Percentiles rank a stretch among this genome's conserved stretches.
Evolutionary conservation across 2,888 invertebrate genomes (phyloP).

Genomic region (Himalopsyche kuldschensis): DNA sequence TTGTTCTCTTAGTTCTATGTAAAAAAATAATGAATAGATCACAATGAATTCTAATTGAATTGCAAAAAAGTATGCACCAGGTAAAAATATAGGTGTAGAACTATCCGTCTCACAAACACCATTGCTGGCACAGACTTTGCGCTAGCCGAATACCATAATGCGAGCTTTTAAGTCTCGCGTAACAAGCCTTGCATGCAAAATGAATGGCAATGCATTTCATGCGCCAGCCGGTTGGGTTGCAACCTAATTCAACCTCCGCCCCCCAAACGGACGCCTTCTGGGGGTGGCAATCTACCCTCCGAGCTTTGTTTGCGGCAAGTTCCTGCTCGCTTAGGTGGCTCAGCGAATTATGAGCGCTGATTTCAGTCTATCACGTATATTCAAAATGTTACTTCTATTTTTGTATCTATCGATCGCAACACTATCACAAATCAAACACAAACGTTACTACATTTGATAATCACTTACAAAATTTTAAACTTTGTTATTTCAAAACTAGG

Average conservation of each 20-base stretch:
- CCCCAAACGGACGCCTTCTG: background rate
- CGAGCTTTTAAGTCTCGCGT: constrained; percentile 16
- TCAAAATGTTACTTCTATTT: too few relatives aligned
- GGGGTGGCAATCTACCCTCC: background rate
- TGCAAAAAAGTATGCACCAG: too few relatives aligned
- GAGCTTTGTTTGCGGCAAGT: background rate
- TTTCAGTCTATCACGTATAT: background rate
- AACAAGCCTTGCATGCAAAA: constrained; percentile 20
- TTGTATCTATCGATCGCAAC: too few relatives aligned
- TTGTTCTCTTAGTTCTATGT: too few relatives aligned
- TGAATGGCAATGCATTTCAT: background rate
- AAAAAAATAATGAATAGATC: too few relatives aligned
- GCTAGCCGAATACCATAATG: constrained; percentile 11
- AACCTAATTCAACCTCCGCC: background rate
- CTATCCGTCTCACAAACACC: background rate
- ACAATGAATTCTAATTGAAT: too few relatives aligned
- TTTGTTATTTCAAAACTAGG: too few relatives aligned
- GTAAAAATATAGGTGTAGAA: too few relatives aligned
- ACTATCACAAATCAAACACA: too few relatives aligned
- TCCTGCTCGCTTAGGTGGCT: background rate
- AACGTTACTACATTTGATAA: too few relatives aligned
- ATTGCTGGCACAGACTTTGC: constrained; percentile 3
- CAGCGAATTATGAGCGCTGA: background rate
- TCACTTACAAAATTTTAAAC: too few relatives aligned
- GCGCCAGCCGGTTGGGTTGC: background rate